phyloP scores from a whole-genome alignment of 2,888 invertebrate genomes.

The Drosophila tripunctata region DNA sequence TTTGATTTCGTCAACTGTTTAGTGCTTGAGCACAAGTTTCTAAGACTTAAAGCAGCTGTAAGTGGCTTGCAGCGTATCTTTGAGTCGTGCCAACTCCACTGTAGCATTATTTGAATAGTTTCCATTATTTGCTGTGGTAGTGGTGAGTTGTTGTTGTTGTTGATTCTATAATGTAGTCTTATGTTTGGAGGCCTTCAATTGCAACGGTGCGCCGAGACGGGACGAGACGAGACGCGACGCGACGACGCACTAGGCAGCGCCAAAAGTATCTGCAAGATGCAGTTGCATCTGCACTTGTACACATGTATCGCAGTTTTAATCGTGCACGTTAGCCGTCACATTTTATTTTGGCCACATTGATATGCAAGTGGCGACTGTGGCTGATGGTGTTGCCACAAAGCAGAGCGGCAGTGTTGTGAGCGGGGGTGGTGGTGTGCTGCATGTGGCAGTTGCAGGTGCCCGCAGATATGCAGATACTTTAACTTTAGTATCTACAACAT shows the following conservation, averaged over 20 bases:
- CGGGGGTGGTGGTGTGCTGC: conserved; percentile 2
- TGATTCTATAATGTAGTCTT: conserved; percentile 58
- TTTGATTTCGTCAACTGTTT: no score
- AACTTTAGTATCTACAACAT: conserved; percentile 62
- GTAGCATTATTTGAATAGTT: conserved; percentile 25
- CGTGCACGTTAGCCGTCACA: conserved; percentile 68
- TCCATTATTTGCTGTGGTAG: conserved; percentile 35
- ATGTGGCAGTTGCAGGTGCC: conserved; percentile 55
- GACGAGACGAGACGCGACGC: conserved; percentile 6
- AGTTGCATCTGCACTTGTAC: conserved; percentile 63
- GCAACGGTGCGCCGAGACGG: conserved; percentile 40
- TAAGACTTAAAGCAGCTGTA: no score
- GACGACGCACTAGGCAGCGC: conserved; percentile 56
- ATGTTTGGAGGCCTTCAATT: conserved; percentile 59
- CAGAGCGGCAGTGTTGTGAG: not conserved
- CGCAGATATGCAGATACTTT: conserved; percentile 69
- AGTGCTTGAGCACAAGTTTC: not conserved
- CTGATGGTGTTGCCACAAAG: conserved; percentile 29
- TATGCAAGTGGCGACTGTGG: conserved; percentile 68
- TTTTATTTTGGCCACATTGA: conserved; percentile 73
- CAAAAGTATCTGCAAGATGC: conserved; percentile 51
- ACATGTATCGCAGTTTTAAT: conserved; percentile 59
- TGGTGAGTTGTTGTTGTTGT: conserved; percentile 29
- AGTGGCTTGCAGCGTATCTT: conserved; percentile 29
- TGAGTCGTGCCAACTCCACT: not conserved